Base-by-base conservation (phyloP, 1,140 invertebrate species). In the Dufourea novaeangliae region DNA sequence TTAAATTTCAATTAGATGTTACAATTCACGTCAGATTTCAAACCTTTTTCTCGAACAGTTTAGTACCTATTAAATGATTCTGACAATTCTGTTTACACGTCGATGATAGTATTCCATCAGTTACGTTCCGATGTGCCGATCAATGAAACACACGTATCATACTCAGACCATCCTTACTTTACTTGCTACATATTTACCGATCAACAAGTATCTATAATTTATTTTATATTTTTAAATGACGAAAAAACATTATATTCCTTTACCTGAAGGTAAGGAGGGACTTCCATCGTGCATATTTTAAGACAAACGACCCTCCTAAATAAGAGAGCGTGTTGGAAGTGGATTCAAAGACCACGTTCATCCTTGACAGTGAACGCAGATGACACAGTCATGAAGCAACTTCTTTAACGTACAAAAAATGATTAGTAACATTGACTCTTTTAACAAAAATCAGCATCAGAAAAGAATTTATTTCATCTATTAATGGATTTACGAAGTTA, bases 171-270 rank as follows among this genome's bases (percentile, higher is more conserved):
- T 14, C 7, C 6, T 7, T 11, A 5, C 7, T 37, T 20, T 29
- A 10, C 20, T 1, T 4, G 22, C 22, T 62, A 32, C 17, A 4
- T 62, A 52, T 25, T 52, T 54, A 63, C 41, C 7, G 34, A 54
- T 63, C 67, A 77, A 71, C 57, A 72, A 56, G 59, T 63, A 44
- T 20, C 12, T 14, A 8, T 63, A 27, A 77, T 62, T 54, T 7
- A 14, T 8, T 61, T 52, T 44, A 20, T 11, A 29, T 34, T 52
- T 50, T 52, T 0, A 22, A 56, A 22, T 34, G n/a, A 11, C 14
- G 1, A 57, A 2, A 34, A 4, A n/a, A 32, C 14, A 5, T 52
- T 62, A 1, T 5, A 44, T 20, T 29, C 11, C 6, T 50, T 22
- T 1, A n/a, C 25, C 22, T 37, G 14, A 1, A 12, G n/a, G 3